A percentile compares a stretch with the other conserved stretches of the same genome.
Evolutionary conservation across 2,888 invertebrate genomes (phyloP).

Genomic region (Melanchra persicariae): DNA sequence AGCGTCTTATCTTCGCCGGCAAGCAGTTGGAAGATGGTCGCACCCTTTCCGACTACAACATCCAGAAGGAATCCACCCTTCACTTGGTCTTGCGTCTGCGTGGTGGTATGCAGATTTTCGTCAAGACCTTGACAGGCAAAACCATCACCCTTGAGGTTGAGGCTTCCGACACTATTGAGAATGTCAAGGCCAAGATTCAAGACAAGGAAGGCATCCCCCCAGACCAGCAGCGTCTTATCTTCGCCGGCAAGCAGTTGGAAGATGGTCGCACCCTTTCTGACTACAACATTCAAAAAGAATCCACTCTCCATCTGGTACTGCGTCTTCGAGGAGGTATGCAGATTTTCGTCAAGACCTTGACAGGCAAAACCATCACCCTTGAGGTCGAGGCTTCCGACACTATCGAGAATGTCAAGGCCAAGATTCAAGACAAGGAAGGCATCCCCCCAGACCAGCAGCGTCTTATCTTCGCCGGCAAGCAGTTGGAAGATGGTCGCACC

Average conservation of each 20-base stretch:
- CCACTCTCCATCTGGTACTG: conserved; percentile 78
- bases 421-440: conserved; percentile 32
- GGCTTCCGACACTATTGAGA: conserved; percentile 46
- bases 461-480: conserved; percentile 25
- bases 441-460: conserved; percentile 38
- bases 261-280: conserved; percentile 49
- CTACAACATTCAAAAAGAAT: conserved; percentile 78
- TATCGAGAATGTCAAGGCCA: conserved; percentile 19
- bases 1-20: conserved; percentile 72
- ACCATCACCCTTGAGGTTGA: conserved; percentile 40
- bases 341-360: conserved; percentile 24
- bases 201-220: conserved; percentile 58
- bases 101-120: conserved; percentile 72
- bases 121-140: conserved; percentile 43
- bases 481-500: conserved; percentile 23
- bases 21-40: conserved; percentile 74
- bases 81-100: conserved; percentile 71
- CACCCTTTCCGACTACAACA: conserved; percentile 71
- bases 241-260: conserved; percentile 49
- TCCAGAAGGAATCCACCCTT: conserved; percentile 47
- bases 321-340: conserved; percentile 72
- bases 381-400: conserved; percentile 26
- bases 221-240: conserved; percentile 53
- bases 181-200: conserved; percentile 54
- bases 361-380: conserved; percentile 21